These are phyloP conservation scores for Dipus sagitta DNA, from an alignment of 2,797 vertebrate species.

Conservation along the genomic window DNA sequence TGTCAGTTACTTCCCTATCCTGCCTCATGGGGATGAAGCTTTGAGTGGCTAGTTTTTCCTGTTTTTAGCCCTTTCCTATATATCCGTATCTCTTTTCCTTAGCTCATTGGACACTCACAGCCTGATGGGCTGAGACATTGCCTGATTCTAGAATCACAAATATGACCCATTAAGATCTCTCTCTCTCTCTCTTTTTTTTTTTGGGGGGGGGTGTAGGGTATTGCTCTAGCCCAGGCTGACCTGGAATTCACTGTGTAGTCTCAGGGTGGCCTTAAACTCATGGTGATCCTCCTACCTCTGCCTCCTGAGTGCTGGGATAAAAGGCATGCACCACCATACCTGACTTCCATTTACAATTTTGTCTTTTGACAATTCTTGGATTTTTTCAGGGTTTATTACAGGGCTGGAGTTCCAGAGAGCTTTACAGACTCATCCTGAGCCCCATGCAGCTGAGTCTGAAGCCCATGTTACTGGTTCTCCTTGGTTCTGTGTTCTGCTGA, in stretches of 20 bases:
- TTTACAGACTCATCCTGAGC: neutral
- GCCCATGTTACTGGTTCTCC: neutral
- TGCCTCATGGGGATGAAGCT: neutral
- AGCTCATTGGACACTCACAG: neutral
- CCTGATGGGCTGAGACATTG: neutral
- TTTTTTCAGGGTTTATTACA: neutral
- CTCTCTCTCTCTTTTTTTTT: too few species aligned
- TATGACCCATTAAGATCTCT: neutral
- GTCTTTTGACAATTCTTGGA: too few species aligned
- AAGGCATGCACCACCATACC: too few species aligned
- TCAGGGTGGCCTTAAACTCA: too few species aligned
- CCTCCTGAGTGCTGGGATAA: too few species aligned
- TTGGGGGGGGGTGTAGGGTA: too few species aligned
- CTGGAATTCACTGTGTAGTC: too few species aligned
- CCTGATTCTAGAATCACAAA: slow-evolving; percentile 4
- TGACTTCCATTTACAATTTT: too few species aligned
- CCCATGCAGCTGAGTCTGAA: neutral
- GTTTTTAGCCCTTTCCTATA: neutral
- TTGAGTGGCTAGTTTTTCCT: neutral
- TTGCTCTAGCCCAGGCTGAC: too few species aligned
- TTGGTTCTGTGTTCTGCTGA: neutral
- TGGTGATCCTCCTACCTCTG: too few species aligned
- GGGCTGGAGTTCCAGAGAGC: neutral
- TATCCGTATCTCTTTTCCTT: neutral
- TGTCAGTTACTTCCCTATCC: neutral